These are phyloP conservation scores for Corythornis madagascariensis DNA, from an alignment of 2,113 vertebrate genomes.

Conservation along the genomic window DNA sequence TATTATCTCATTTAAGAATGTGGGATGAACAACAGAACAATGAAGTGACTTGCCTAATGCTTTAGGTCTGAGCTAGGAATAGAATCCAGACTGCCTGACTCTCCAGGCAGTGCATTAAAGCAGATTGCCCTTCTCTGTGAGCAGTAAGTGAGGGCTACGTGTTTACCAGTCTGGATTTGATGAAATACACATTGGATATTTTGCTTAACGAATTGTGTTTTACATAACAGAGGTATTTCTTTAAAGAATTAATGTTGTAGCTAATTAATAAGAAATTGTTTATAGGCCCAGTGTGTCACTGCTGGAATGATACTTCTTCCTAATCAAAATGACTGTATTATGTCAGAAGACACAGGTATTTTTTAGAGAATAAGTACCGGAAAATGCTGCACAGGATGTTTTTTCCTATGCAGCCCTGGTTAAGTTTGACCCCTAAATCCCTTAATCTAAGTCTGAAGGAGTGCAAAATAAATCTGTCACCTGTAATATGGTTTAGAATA, in stretches of 20 bases:
- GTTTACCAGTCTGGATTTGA: neutral
- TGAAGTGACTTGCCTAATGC: neutral
- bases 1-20: conserved; percentile 14
- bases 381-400: neutral
- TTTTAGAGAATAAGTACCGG: neutral
- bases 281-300: neutral
- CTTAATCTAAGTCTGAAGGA: neutral
- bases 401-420: neutral
- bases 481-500: neutral
- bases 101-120: neutral
- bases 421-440: neutral
- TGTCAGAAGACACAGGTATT: neutral
- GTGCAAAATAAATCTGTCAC: neutral
- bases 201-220: neutral
- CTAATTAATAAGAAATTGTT: neutral
- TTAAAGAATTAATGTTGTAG: neutral
- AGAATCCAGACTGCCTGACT: neutral
- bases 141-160: neutral
- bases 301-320: neutral
- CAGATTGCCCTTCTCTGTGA: neutral
- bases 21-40: conserved; percentile 13
- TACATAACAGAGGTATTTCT: neutral
- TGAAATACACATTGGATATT: neutral
- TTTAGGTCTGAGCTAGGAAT: neutral
- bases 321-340: conserved; percentile 4